phyloP scores from a whole-genome alignment of 2,888 invertebrate genomes.

The Nyleta sp. region DNA sequence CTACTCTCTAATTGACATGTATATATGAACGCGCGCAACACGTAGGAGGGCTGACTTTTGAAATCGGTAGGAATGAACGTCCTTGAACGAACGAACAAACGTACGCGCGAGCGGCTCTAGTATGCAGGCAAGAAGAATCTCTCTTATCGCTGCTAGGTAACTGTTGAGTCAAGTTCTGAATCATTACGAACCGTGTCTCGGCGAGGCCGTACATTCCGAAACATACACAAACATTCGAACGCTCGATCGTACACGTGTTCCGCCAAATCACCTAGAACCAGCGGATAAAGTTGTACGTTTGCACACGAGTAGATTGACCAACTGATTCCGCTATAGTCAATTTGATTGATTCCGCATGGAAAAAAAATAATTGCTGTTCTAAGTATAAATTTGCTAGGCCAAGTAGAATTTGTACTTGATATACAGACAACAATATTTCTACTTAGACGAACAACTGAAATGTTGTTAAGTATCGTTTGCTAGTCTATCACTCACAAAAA shows the following conservation, averaged over 20 bases:
- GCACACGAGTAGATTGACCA: too few species aligned
- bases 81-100: slow-evolving; percentile 62
- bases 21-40: slow-evolving; percentile 48
- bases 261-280: slow-evolving; percentile 35
- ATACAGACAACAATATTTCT: too few species aligned
- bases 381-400: too few species aligned
- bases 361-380: too few species aligned
- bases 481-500: too few species aligned
- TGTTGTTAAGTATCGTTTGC: too few species aligned
- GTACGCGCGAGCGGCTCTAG: slow-evolving; percentile 37
- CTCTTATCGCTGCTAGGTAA: slow-evolving; percentile 59
- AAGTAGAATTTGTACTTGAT: too few species aligned
- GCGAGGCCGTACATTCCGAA: slow-evolving; percentile 45
- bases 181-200: slow-evolving; percentile 55
- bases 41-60: slow-evolving; percentile 61
- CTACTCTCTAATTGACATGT: slow-evolving; percentile 52
- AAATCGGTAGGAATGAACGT: slow-evolving; percentile 66
- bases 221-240: slow-evolving; percentile 43
- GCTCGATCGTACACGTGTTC: slow-evolving; percentile 40
- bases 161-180: slow-evolving; percentile 60
- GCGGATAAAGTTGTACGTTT: slow-evolving; percentile 5
- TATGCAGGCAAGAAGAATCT: slow-evolving; percentile 58
- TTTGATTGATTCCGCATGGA: too few species aligned
- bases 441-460: too few species aligned
- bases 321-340: too few species aligned